Conservation (phyloP, 2,888 invertebrate species). For the Cerceris rybyensis region DNA sequence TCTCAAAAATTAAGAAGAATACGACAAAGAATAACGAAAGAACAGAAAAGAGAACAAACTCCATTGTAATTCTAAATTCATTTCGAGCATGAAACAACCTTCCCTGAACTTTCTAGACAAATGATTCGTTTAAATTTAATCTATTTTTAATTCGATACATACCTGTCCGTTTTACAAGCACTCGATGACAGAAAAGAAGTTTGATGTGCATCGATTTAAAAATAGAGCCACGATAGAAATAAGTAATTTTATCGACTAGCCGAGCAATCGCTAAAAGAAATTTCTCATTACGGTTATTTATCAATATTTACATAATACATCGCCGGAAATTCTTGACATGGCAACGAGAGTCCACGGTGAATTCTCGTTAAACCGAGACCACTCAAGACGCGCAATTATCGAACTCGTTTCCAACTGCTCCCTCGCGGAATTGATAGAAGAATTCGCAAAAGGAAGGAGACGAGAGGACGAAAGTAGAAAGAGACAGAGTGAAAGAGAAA, state of each 20-base stretch:
- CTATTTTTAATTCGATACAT: too few relatives aligned
- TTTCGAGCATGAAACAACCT: too few relatives aligned
- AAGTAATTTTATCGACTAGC: background rate
- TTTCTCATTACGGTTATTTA: background rate
- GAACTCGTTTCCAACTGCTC: conserved; percentile 33
- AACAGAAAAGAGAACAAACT: too few relatives aligned
- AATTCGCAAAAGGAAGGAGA: conserved; percentile 63
- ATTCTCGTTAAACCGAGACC: conserved; percentile 43
- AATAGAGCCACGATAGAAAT: too few relatives aligned
- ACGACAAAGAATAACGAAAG: too few relatives aligned
- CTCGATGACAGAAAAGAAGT: too few relatives aligned
- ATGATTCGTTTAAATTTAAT: too few relatives aligned
- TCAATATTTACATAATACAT: conserved; percentile 39
- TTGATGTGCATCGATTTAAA: too few relatives aligned
- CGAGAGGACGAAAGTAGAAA: background rate
- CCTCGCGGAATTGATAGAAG: conserved; percentile 67
- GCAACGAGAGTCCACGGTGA: conserved; percentile 37
- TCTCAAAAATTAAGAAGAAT: too few relatives aligned
- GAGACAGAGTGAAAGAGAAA: conserved; percentile 2
- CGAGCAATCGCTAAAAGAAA: background rate
- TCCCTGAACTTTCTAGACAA: too few relatives aligned
- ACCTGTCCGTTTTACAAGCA: too few relatives aligned
- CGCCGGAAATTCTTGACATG: conserved; percentile 9
- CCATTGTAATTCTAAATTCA: too few relatives aligned
- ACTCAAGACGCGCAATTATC: conserved; percentile 62